These are phyloP conservation scores for Eueides isabella DNA, from an alignment of 1,140 invertebrate genomes.

Conservation along the genomic window DNA sequence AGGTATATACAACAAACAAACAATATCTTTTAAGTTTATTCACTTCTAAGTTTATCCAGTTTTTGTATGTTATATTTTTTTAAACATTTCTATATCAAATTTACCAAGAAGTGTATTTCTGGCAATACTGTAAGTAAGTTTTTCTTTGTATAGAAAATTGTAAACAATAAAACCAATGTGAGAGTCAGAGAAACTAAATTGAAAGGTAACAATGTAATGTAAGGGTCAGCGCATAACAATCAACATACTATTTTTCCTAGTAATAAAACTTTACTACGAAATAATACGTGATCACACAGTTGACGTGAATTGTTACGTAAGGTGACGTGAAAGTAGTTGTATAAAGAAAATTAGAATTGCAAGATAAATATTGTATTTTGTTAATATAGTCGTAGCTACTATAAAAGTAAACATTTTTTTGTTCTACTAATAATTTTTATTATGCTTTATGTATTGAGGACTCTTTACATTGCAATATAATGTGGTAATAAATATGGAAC, in stretches of 20 bases:
- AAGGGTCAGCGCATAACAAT: slow-evolving; percentile 4
- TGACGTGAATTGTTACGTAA: neutral
- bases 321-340: too few relatives aligned
- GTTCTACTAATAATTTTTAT: too few relatives aligned
- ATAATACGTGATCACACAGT: neutral
- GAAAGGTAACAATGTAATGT: slow-evolving; percentile 8
- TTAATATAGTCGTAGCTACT: too few relatives aligned
- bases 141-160: neutral
- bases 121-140: neutral
- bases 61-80: neutral
- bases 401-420: too few relatives aligned
- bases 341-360: too few relatives aligned
- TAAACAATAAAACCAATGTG: neutral
- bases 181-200: neutral
- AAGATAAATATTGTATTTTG: too few relatives aligned
- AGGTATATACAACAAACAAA: too few relatives aligned
- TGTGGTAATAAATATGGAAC: neutral
- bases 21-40: too few relatives aligned
- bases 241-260: neutral
- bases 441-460: too few relatives aligned
- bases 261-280: slow-evolving; percentile 1
- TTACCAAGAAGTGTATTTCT: neutral
- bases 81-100: neutral
- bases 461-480: neutral
- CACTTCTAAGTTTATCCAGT: neutral